Conservation (phyloP, 2,113 vertebrate species). For the Plectropomus leopardus region DNA sequence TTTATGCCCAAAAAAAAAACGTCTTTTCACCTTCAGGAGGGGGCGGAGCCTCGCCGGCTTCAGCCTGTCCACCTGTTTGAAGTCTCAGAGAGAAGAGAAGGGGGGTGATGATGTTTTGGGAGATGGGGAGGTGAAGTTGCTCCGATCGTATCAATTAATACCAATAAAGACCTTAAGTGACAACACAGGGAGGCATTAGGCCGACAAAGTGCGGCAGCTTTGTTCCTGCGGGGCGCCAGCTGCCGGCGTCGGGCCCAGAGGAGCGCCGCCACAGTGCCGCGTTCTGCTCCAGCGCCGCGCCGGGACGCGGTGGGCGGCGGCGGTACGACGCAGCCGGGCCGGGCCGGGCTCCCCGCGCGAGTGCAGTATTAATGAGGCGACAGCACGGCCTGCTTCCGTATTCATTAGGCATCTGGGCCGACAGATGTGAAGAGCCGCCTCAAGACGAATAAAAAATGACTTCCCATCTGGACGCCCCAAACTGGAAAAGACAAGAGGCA, state of each 20-base stretch:
- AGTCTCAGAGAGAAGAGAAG: neutral
- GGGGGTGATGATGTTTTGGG: slow-evolving; percentile 8
- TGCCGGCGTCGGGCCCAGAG: slow-evolving; percentile 75
- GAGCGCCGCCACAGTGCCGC: slow-evolving; percentile 66
- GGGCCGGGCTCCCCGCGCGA: slow-evolving; percentile 74
- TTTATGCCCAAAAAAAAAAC: neutral
- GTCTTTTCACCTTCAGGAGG: slow-evolving; percentile 26
- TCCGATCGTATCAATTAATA: slow-evolving; percentile 84
- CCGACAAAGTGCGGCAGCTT: slow-evolving; percentile 79
- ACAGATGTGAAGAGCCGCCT: slow-evolving; percentile 88
- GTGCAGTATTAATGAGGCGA: slow-evolving; percentile 88
- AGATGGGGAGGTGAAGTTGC: slow-evolving; percentile 40
- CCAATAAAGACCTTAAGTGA: slow-evolving; percentile 86
- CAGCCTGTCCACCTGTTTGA: slow-evolving; percentile 59
- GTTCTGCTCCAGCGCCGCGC: slow-evolving; percentile 78
- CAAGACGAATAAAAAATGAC: slow-evolving; percentile 88
- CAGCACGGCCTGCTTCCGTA: slow-evolving; percentile 85
- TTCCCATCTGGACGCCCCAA: slow-evolving; percentile 87
- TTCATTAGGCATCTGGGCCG: slow-evolving; percentile 88
- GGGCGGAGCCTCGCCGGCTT: slow-evolving; percentile 14
- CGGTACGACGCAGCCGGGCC: slow-evolving; percentile 64
- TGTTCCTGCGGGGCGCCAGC: slow-evolving; percentile 83
- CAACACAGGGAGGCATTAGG: slow-evolving; percentile 80
- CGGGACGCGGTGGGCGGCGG: slow-evolving; percentile 67
- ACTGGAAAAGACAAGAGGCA: slow-evolving; percentile 85